Evolutionary conservation across 2,797 vertebrate species (phyloP), one percentile per base, ranked within the genome.

Genomic region (Myotis vivesi): DNA sequence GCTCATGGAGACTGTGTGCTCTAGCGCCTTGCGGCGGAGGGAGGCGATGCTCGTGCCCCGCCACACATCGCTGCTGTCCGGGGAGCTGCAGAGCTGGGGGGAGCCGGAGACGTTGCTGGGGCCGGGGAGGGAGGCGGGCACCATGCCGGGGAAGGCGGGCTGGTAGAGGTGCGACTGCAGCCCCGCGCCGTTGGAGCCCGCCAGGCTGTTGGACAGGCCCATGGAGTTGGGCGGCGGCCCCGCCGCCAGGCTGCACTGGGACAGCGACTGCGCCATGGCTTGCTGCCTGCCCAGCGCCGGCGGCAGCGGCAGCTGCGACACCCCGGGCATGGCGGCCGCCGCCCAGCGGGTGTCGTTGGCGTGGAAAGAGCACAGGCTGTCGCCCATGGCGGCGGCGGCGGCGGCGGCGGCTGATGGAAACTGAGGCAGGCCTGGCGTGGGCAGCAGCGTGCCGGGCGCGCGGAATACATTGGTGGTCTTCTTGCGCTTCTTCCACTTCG

Each of bases 1-100:
- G 98, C 99, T 99, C 99, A 99, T 99, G 97, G 99, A 99, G 97
- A 99, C 99, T 99, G 99, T 99, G 99, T 99, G 99, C 99, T 99
- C 99, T 97, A 99, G 99, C 96, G 99, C 99, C 98, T 99, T 99
- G 97, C 99, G 99, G 98, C 99, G 99, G 96, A 99, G 98, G 91
- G 99, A 99, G 95, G 99, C 99, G 98, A 99, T 99, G 99, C 99
- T 99, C 97, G 99, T 99, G 98, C 99, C 99, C 99, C 99, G 99
- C 99, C 99, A 99, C 99, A 99, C 99, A 98, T 99, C 99, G 99
- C 99, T 99, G 99, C 99, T 99, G 98, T 99, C 99, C 99, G 99
- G 99, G 96, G 99, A 99, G 97, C 98, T 99, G 99, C 99, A 99
- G 98, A 99, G 99, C 98, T 99, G 99, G 59, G 99, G 99, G 95